Percentiles rank a stretch among this genome's conserved stretches.
Conservation (phyloP, 2,888 invertebrate species). For the Nomada fabriciana region DNA sequence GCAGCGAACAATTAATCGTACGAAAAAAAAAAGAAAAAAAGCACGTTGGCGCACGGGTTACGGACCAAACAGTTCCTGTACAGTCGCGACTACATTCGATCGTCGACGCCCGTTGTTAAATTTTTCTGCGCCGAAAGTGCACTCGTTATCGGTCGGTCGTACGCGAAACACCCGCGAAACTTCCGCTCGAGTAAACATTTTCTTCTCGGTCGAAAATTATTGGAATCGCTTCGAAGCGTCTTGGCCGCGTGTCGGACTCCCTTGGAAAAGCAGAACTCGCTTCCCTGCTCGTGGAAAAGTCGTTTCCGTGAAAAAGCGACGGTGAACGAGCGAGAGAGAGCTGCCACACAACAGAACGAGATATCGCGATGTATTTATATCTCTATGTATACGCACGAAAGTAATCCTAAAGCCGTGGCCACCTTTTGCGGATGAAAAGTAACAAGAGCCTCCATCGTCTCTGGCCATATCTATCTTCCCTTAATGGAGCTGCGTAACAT, state of each 20-base stretch:
- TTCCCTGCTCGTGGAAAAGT: neutral
- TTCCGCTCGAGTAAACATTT: neutral
- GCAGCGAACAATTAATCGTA: constrained; percentile 38
- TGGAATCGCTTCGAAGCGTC: neutral
- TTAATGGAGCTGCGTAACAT: constrained; percentile 77
- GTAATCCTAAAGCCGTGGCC: constrained; percentile 60
- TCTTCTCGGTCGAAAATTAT: too few species aligned
- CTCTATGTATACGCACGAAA: neutral
- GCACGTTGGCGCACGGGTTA: neutral
- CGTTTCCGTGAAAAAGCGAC: too few species aligned
- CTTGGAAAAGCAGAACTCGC: neutral
- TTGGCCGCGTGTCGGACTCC: neutral
- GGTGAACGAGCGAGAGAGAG: too few species aligned
- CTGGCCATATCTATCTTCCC: constrained; percentile 69
- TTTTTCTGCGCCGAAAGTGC: constrained; percentile 2
- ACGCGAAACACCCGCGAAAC: constrained; percentile 17
- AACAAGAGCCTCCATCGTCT: constrained; percentile 10
- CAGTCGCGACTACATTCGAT: constrained; percentile 17
- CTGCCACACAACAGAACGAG: neutral
- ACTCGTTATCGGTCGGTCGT: constrained; percentile 25
- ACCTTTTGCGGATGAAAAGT: constrained; percentile 54
- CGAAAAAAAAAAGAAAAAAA: neutral
- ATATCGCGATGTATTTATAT: constrained; percentile 34
- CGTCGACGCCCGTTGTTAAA: constrained; percentile 30
- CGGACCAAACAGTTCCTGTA: neutral